Evolutionary conservation across 2,797 vertebrate genomes (phyloP), one percentile per base, ranked within the genome.

Genomic region (Intellagama lesueurii): DNA sequence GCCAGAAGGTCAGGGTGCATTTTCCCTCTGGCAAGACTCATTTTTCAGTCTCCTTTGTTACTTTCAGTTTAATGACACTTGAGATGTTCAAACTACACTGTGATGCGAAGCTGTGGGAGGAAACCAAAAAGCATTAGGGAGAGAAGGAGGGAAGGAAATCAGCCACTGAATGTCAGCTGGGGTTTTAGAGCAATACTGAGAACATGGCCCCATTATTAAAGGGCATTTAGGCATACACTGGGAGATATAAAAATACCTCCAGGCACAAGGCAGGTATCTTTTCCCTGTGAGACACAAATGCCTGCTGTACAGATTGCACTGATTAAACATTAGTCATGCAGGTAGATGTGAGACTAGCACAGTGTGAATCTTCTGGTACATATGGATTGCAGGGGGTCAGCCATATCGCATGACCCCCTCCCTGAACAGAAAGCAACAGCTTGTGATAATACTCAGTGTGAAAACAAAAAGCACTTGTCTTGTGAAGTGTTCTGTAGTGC

Each of bases 31-130:
- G 5, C 26, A n/a, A 28, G 28, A 72, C 32, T 81, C 32, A 14
- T 87, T 89, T 64, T 77, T 52, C 3, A 19, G 66, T 93, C 85
- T 28, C 76, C 7, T 89, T 81, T 81, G 68, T 49, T 87, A 82
- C 81, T 82, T 5, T 77, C 81, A 40, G 30, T 90, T 84, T 3
- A 9, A 79, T 68, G 26, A 77, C 66, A 84, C 52, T 75, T 89
- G 89, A 87, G 85, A 85, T 49, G 66, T 14, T n/a, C 7, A 87
- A 88, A 32, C 44, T 47, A 81, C 32, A 7, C 24, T 88, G 80
- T 22, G 0, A 90, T 83, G 19, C 70, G 85, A 88, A 66, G 73
- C 3, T 12, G 8, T 52, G 66, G 32, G 91, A 90, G 81, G 44
- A 28, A 44, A 81, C 64, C 52, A 30, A 76, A 75, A 88, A 66